phyloP scores from a whole-genome alignment of 2,797 vertebrate species.

The Aphelocoma californica region DNA sequence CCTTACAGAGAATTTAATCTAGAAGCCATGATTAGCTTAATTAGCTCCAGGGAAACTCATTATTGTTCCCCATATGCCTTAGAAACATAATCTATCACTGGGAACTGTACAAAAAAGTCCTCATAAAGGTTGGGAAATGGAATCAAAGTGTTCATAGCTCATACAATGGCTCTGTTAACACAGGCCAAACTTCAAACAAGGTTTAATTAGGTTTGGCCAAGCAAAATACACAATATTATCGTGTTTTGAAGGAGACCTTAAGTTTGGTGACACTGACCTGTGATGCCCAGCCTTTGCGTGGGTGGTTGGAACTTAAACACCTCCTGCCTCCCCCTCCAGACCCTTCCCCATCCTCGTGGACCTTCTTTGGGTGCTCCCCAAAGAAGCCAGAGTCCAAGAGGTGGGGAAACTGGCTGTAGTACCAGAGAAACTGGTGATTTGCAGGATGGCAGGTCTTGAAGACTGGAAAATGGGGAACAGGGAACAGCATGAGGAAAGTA shows the following conservation, averaged over 20 bases:
- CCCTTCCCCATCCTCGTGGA: neutral
- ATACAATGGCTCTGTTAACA: neutral
- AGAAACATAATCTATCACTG: neutral
- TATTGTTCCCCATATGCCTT: conserved; percentile 35
- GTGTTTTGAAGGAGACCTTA: neutral
- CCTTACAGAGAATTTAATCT: neutral
- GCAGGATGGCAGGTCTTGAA: neutral
- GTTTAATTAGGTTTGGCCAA: neutral
- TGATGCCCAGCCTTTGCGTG: neutral
- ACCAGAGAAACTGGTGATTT: neutral
- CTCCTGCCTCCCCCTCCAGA: neutral
- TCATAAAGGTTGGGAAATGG: conserved; percentile 29
- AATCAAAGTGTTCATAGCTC: conserved; percentile 6
- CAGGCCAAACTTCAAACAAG: neutral
- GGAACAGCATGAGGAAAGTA: neutral
- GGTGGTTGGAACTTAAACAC: rapidly evolving
- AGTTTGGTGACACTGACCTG: neutral
- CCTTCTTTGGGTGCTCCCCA: neutral
- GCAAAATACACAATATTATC: neutral
- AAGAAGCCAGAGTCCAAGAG: neutral
- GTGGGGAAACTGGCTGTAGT: neutral
- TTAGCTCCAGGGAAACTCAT: conserved; percentile 37
- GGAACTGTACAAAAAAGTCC: neutral
- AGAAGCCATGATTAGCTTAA: conserved; percentile 36
- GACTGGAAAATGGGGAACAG: neutral